Evolutionary conservation across 1,140 invertebrate genomes (phyloP), one percentile per base, ranked within the genome.

Genomic region (Proctacanthus coquilletti): DNA sequence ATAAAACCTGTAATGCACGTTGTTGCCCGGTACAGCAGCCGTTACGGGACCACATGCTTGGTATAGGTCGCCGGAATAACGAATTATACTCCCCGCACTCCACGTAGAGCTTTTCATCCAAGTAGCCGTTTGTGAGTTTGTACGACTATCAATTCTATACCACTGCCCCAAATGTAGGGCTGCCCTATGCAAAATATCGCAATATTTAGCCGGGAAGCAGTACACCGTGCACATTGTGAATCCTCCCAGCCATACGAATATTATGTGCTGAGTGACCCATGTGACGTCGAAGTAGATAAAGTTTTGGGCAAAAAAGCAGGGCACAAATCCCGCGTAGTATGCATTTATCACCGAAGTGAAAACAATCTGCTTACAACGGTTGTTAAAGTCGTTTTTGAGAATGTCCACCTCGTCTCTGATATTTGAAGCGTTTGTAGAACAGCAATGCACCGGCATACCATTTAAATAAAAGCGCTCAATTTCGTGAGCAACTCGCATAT

Each of bases 301-400:
- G 46, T 72, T 76, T 69, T 83, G 76, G 17, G 81, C 79, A 70
- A 92, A 87, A 51, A 80, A 80, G 49, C 88, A 82, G 0, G 92
- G 92, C 17, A 95, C 75, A 55, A 94, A 82, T 39, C 79, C 82
- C 45, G 83, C 77, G 60, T 94, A 91, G 56, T 95, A 96, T 1
- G 88, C 84, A 48, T 82, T 87, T 2, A 86, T 61, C 29, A 91
- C 73, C 2, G 88, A 87, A 50, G 84, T 86, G 52, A 92, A 95
- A 4, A 96, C 63, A 36, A 91, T 78, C 55, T 85, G 82, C 61
- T 89, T 92, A 45, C 94, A 70, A 33, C 89, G 65, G 31, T 72
- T 68, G 55, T 94, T 93, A 48, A 95, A 94, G 57, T 95, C 89
- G 15, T 70, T 72, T 45, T 80, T 77, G 5, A 96, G 53, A 13